Percentiles rank a stretch among this genome's conserved stretches.
These are phyloP conservation scores for Apamea crenata DNA, from an alignment of 2,888 invertebrate genomes.

Conservation along the genomic window DNA sequence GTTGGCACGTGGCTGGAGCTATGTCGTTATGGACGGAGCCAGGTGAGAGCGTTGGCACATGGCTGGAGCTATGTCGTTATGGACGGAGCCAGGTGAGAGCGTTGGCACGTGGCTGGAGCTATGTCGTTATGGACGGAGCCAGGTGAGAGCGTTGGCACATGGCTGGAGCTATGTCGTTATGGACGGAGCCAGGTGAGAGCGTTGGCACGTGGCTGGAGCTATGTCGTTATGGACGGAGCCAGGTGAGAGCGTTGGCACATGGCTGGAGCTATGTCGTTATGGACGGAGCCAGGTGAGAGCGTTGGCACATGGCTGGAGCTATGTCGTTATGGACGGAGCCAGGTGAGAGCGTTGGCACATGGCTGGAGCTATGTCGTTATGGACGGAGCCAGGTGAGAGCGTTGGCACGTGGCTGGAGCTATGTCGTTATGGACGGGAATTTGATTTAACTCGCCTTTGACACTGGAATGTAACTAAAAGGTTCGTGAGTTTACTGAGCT, in stretches of 20 bases:
- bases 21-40: neutral
- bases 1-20: neutral
- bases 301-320: neutral
- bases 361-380: neutral
- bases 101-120: neutral
- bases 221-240: neutral
- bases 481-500: neutral
- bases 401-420: neutral
- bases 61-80: neutral
- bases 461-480: neutral
- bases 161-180: neutral
- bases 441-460: neutral
- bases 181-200: no score
- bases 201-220: neutral
- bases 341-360: neutral
- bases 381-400: no score
- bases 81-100: no score
- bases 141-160: neutral
- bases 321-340: neutral
- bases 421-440: neutral
- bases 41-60: neutral
- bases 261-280: neutral
- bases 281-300: no score
- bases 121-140: neutral
- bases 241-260: neutral